phyloP scores from a whole-genome alignment of 1,140 invertebrate genomes.

The Melipona quadrifasciata region DNA sequence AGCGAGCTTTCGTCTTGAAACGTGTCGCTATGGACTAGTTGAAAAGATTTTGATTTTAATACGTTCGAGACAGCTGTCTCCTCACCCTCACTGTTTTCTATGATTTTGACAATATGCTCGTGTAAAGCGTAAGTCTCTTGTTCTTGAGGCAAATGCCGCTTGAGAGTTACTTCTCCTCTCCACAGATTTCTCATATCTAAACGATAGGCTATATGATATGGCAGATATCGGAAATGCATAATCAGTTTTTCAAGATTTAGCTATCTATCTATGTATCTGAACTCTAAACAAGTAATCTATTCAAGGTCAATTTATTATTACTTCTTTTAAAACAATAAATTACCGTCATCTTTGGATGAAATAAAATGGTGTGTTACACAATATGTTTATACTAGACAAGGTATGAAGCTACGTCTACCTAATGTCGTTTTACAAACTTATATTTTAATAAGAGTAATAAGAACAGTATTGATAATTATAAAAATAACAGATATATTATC shows the following conservation, averaged over 20 bases:
- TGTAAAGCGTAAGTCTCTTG: constrained; percentile 17
- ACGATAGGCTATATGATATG: not conserved
- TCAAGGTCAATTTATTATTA: not conserved
- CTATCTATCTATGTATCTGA: not conserved
- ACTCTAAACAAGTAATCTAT: no score
- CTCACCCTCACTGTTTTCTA: not conserved
- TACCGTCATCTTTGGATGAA: not conserved
- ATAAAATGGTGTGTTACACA: not conserved
- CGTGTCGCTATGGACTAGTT: not conserved
- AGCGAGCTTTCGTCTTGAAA: not conserved
- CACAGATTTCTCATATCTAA: constrained; percentile 44
- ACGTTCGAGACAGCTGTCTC: not conserved
- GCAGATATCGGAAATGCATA: not conserved
- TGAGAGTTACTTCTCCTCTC: constrained; percentile 26
- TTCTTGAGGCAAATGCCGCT: not conserved
- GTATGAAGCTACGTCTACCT: not conserved
- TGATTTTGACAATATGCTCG: not conserved
- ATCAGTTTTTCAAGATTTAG: not conserved
- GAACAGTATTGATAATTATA: not conserved
- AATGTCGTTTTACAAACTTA: not conserved
- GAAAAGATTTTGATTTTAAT: not conserved
- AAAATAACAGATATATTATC: no score
- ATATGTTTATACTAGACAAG: not conserved
- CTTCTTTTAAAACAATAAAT: not conserved
- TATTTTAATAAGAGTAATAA: not conserved